Evolutionary conservation across 2,797 vertebrate species (phyloP).

Genomic region (Crocodylus rhombifer): DNA sequence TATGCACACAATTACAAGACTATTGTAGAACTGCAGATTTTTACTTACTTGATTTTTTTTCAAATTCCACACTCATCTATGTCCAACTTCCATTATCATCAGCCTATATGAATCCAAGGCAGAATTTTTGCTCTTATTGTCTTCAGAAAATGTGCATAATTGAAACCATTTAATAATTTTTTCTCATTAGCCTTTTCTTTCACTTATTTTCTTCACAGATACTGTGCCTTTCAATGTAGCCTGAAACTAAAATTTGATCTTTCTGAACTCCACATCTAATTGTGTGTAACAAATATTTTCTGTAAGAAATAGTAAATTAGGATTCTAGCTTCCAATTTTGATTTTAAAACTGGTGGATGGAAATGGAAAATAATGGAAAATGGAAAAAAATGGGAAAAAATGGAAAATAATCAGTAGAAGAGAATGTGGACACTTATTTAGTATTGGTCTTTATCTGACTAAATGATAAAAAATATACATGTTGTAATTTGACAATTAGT

Average conservation of each 20-base stretch:
- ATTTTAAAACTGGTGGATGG: not conserved
- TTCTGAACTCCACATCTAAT: not conserved
- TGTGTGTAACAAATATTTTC: not conserved
- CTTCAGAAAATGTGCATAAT: not conserved
- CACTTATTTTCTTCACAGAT: not conserved
- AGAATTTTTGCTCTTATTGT: not conserved
- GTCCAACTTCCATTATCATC: not conserved
- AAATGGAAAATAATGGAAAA: not conserved
- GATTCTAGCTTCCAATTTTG: not conserved
- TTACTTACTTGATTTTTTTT: not conserved
- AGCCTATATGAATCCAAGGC: not conserved
- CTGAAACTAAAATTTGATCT: not conserved
- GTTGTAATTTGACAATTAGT: not conserved
- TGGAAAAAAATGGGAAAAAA: too few relatives aligned
- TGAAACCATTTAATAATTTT: not conserved
- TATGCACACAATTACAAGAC: not conserved
- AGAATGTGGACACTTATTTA: not conserved
- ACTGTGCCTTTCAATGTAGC: not conserved
- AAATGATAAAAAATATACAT: not conserved
- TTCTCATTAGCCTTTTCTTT: not conserved
- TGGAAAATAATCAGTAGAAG: not conserved
- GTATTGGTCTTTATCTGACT: not conserved
- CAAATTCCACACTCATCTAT: not conserved
- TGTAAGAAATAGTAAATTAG: not conserved
- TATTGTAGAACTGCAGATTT: not conserved